Base-by-base conservation (phyloP, 2,797 vertebrate genomes). In the Periparus ater region DNA sequence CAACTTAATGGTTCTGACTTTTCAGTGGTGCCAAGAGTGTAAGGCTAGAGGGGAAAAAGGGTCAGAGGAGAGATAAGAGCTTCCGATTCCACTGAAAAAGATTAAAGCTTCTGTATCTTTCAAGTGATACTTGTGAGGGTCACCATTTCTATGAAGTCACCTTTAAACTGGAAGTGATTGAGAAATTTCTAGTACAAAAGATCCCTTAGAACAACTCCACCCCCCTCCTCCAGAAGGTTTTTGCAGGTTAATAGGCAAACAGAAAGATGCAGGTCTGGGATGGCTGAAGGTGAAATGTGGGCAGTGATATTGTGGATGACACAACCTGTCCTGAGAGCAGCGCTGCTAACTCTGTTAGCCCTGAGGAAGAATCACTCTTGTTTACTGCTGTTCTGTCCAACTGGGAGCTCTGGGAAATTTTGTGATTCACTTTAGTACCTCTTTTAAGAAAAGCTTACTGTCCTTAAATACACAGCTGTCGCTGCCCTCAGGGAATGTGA, bases 1-100 rank as follows among this genome's bases (percentile, higher is more conserved):
- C 97, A 96, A 78, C 98, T 97, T 98, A 98, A 98, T 98, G 98
- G 97, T 97, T 96, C 97, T 97, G 98, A 98, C 98, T 98, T 97
- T 97, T 97, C 97, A 95, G 81, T 91, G 95, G 96, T 97, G 96
- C 96, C 96, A 81, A 22, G 93, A 88, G 89, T 96, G 92, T 95
- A 93, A 96, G 96, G 94, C 94, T 94, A 74, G 93, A 95, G 96
- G 94, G 93, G 91, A 38, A 75, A 87, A 70, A 84, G 72, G 88
- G 95, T 95, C 96, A 94, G 93, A 92, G 88, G 89, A 96, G 67
- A 97, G 94, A 96, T 82, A 97, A 97, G 96, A 94, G 92, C 73
- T 96, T 97, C 91, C 11, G 26, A 96, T 97, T 91, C 96, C 85
- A 93, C 8, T 91, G 94, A 86, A 96, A 91, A 90, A 95, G 79